These are phyloP conservation scores for Dasypolia templi DNA, from an alignment of 2,888 invertebrate species.

Conservation along the genomic window DNA sequence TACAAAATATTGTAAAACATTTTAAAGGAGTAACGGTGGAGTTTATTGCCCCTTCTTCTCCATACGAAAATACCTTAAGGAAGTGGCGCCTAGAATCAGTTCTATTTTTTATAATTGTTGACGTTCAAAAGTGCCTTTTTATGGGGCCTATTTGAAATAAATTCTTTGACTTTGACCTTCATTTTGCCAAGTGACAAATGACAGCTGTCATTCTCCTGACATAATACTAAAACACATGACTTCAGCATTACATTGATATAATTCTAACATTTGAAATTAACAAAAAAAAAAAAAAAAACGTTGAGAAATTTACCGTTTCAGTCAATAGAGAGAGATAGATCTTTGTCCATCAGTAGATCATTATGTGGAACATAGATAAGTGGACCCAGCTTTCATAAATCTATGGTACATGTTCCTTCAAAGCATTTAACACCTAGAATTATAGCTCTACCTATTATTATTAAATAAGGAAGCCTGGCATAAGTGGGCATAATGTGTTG, in stretches of 20 bases:
- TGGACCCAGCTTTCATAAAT: not conserved
- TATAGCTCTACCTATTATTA: not conserved
- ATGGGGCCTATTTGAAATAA: no score
- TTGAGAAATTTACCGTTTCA: not conserved
- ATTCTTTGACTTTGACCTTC: no score
- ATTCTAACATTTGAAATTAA: not conserved
- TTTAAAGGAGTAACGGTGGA: no score
- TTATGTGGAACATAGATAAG: not conserved
- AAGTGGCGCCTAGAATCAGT: no score
- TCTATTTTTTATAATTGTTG: no score
- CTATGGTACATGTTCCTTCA: not conserved
- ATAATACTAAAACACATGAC: not conserved
- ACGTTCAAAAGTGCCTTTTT: no score
- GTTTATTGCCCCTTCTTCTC: no score
- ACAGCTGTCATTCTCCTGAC: conserved; percentile 4
- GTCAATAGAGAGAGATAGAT: not conserved
- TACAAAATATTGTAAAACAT: no score
- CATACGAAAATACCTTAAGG: no score
- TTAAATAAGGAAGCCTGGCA: conserved; percentile 20
- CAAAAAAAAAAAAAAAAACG: not conserved
- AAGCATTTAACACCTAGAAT: conserved; percentile 13
- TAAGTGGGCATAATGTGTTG: conserved; percentile 44
- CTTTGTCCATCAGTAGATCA: no score
- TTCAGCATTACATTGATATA: not conserved
- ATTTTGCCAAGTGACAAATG: not conserved